Percentiles rank a stretch among this genome's conserved stretches.
Evolutionary conservation across 2,113 vertebrate genomes (phyloP).

Genomic region (Eclectus roratus): DNA sequence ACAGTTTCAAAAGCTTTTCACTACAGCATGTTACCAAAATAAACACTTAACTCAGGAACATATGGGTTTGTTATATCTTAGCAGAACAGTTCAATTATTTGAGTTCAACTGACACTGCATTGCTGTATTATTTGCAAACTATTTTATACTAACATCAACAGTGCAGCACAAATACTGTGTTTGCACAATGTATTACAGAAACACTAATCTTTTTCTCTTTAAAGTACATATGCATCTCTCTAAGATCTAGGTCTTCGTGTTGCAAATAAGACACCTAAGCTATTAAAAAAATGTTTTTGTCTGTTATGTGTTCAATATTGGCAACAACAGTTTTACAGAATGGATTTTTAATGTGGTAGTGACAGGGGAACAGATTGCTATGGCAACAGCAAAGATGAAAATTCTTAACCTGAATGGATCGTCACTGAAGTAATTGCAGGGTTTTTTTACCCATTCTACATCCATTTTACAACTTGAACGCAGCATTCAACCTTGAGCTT

Average conservation of each 20-base stretch:
- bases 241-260: neutral
- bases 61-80: neutral
- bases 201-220: neutral
- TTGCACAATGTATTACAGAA: neutral
- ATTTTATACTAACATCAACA: neutral
- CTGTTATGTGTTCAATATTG: constrained; percentile 65
- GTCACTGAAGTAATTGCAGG: constrained; percentile 85
- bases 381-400: constrained; percentile 85
- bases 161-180: neutral
- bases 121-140: constrained; percentile 31
- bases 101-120: constrained; percentile 1
- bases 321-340: constrained; percentile 67
- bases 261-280: constrained; percentile 44
- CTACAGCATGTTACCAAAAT: neutral
- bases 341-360: constrained; percentile 78
- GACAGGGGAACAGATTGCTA: constrained; percentile 76
- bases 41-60: neutral
- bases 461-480: constrained; percentile 74
- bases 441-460: constrained; percentile 75
- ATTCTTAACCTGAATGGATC: constrained; percentile 84
- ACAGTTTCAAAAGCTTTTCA: neutral
- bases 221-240: constrained; percentile 7
- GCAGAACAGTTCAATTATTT: constrained; percentile 19
- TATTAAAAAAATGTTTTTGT: constrained; percentile 58
- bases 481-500: constrained; percentile 70